A percentile compares a stretch with the other conserved stretches of the same genome.
Conservation (phyloP, 2,888 invertebrate species). For the Drosophila meridiana region DNA sequence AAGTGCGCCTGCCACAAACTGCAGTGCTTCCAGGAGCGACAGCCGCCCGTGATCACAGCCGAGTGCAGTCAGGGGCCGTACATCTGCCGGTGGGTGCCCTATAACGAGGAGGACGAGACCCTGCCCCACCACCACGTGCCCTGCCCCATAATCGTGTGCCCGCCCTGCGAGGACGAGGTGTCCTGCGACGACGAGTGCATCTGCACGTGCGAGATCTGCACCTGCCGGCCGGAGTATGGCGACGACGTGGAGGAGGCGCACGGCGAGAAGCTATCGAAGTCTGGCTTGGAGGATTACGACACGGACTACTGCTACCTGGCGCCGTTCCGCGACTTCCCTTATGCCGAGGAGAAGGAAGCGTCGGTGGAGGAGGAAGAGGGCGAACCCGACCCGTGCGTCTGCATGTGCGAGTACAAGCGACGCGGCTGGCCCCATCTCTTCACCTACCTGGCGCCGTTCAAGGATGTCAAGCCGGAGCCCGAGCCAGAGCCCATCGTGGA, state of each 20-base stretch:
- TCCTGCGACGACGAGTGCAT: constrained; percentile 61
- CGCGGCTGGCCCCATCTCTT: constrained; percentile 55
- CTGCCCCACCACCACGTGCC: constrained; percentile 47
- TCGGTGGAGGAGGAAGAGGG: constrained; percentile 12
- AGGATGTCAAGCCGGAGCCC: not conserved
- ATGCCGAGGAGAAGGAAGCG: not conserved
- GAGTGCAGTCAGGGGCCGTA: constrained; percentile 80
- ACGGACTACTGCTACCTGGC: constrained; percentile 67
- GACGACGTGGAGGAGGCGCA: constrained; percentile 53
- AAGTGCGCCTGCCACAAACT: constrained; percentile 62
- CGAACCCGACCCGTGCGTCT: constrained; percentile 42
- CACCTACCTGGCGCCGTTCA: constrained; percentile 57
- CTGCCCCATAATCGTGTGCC: constrained; percentile 59
- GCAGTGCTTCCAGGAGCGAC: constrained; percentile 46
- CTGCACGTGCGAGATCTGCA: constrained; percentile 63
- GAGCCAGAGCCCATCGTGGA: not conserved
- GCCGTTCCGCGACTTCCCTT: constrained; percentile 51
- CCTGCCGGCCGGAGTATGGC: constrained; percentile 36
- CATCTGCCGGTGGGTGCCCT: constrained; percentile 74
- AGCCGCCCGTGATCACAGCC: constrained; percentile 55
- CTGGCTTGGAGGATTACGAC: constrained; percentile 64
- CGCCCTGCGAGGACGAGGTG: constrained; percentile 48
- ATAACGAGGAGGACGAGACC: constrained; percentile 35
- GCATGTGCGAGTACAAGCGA: constrained; percentile 52
- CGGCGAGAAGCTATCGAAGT: constrained; percentile 47